These are phyloP conservation scores for Tiphia femorata DNA, from an alignment of 2,888 invertebrate genomes.

Conservation along the genomic window DNA sequence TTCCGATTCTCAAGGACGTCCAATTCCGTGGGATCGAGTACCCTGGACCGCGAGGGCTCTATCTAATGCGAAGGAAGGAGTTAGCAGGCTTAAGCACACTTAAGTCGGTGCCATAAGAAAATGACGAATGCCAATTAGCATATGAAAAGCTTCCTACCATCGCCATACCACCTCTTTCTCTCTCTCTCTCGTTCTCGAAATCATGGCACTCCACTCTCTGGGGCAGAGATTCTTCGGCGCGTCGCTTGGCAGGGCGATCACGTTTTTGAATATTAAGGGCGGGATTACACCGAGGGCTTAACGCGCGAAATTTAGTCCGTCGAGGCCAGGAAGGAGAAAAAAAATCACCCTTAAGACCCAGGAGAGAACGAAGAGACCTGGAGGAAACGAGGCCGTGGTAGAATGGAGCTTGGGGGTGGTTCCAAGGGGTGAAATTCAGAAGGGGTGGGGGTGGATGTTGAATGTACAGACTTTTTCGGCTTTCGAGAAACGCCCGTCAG, in stretches of 20 bases:
- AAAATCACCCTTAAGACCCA: constrained; percentile 59
- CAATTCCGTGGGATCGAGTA: neutral
- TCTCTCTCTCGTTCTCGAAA: constrained; percentile 19
- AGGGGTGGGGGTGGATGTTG: neutral
- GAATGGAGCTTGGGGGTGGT: constrained; percentile 11
- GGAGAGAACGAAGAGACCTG: no score
- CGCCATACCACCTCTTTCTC: constrained; percentile 29
- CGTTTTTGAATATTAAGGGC: constrained; percentile 70
- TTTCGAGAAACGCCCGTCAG: neutral
- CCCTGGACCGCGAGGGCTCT: neutral
- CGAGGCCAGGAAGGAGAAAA: constrained; percentile 51
- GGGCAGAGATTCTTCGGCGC: constrained; percentile 25
- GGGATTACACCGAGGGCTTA: constrained; percentile 68
- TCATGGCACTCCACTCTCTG: constrained; percentile 7
- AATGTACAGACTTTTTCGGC: neutral
- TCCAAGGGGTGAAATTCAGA: neutral
- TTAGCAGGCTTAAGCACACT: constrained; percentile 63
- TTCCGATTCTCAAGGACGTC: no score
- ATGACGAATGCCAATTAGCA: constrained; percentile 70
- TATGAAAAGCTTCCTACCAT: constrained; percentile 66
- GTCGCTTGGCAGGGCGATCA: constrained; percentile 67
- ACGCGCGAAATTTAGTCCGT: constrained; percentile 67
- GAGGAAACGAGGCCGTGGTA: constrained; percentile 20
- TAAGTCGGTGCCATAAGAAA: constrained; percentile 66
- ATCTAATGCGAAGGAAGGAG: constrained; percentile 42